Conservation (phyloP, 2,113 vertebrate genomes). For the Heteronetta atricapilla region DNA sequence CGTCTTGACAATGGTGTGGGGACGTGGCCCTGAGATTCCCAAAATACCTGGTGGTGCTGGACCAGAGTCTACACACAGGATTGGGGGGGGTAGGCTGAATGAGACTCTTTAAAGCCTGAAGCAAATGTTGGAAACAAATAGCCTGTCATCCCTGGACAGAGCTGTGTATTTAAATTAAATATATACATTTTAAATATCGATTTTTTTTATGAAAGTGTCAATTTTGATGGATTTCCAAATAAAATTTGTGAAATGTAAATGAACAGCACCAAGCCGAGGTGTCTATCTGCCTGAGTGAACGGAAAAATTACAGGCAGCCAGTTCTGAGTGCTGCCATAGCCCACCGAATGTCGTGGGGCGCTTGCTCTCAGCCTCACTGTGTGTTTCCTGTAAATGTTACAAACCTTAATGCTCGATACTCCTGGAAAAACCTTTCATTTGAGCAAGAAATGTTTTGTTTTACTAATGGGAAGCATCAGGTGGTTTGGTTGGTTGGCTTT, state of each 20-base stretch:
- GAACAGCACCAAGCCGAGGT: background rate
- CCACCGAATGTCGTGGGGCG: background rate
- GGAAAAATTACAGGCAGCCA: background rate
- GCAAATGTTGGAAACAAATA: background rate
- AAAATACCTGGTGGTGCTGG: background rate
- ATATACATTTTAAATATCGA: background rate
- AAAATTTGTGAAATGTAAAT: background rate
- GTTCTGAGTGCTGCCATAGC: background rate
- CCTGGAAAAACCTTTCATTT: background rate
- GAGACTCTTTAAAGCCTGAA: background rate
- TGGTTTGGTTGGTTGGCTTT: background rate
- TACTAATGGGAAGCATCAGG: background rate
- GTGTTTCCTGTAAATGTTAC: background rate
- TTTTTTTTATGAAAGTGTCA: background rate
- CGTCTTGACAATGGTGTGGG: background rate
- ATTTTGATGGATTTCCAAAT: background rate
- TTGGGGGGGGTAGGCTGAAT: accelerated
- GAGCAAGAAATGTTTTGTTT: background rate
- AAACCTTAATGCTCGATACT: background rate
- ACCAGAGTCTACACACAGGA: background rate
- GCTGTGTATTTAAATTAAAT: background rate
- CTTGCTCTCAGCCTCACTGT: background rate
- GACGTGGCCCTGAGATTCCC: background rate
- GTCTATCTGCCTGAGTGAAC: background rate
- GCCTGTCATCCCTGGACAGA: background rate